Evolutionary conservation across 2,113 vertebrate species (phyloP).

Genomic region (Himantopus leucocephalus): DNA sequence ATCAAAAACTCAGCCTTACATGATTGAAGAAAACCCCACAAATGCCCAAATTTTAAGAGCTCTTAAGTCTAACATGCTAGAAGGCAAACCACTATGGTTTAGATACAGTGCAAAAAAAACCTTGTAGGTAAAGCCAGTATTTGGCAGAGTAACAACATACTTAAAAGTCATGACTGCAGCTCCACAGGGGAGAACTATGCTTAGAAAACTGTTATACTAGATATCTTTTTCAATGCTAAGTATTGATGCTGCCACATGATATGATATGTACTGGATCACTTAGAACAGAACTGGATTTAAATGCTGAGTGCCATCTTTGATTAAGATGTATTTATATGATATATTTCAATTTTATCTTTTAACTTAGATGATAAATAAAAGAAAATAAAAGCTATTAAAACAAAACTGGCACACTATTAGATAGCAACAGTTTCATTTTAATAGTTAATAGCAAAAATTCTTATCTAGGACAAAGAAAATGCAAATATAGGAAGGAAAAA

Average conservation of each 20-base stretch:
- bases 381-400: not conserved
- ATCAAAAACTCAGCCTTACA: not conserved
- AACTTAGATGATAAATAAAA: not conserved
- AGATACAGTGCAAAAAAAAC: not conserved
- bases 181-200: not conserved
- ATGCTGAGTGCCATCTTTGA: not conserved
- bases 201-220: not conserved
- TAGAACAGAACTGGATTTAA: not conserved
- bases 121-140: not conserved
- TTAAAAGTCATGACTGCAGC: not conserved
- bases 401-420: not conserved
- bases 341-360: not conserved
- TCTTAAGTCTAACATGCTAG: not conserved
- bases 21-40: not conserved
- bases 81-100: not conserved
- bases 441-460: not conserved
- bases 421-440: not conserved
- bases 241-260: not conserved
- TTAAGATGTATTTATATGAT: not conserved
- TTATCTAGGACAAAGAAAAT: not conserved
- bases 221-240: not conserved
- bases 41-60: accelerated
- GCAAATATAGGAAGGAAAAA: not conserved
- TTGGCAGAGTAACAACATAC: not conserved
- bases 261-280: not conserved